Evolutionary conservation across 2,888 invertebrate genomes (phyloP), one percentile per base, ranked within the genome.

Genomic region (Sinodicranocentrus sp.): DNA sequence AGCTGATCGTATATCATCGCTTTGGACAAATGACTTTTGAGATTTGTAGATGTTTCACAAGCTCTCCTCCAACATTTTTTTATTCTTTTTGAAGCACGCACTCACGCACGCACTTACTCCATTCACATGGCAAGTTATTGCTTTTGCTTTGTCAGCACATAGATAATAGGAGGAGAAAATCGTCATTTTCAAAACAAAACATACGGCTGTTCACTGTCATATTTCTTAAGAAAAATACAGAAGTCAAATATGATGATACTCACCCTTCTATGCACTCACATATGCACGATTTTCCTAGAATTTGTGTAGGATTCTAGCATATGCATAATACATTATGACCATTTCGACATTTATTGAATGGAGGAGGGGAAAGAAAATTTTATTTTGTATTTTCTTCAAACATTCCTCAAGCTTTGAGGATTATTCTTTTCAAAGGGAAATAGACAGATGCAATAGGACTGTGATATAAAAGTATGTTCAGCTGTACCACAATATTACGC

Each of bases 181-280:
- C 44, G 44, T 72, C 48, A n/a, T 59, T 73, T 44, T 61, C 28
- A 57, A 75, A 75, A 63, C 73, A 75, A 63, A 75, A 63, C 25
- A 61, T 44, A 73, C 43, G 48, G 25, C 28, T 63, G 15, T 28
- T 48, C 48, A 48, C 48, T 26, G 52, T 63, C 63, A 75, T 75
- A 75, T 25, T 75, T 75, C 75, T 63, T 23, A 54, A 13, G 48
- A 26, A 25, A 63, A 71, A 33, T 71, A 71, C 71, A 48, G 19
- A 54, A 57, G 71, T 71, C 71, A 71, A 23, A 75, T 17, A 52
- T 17, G 3, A 52, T 52, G 52, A 3, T 44, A 3, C n/a, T n/a
- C n/a, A n/a, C n/a, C n/a, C n/a, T n/a, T n/a, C n/a, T n/a, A n/a
- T n/a, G n/a, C n/a, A n/a, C n/a, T n/a, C n/a, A n/a, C n/a, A n/a